These are phyloP conservation scores for Rhagoletis zephyria DNA, from an alignment of 1,140 invertebrate species.

Conservation along the genomic window DNA sequence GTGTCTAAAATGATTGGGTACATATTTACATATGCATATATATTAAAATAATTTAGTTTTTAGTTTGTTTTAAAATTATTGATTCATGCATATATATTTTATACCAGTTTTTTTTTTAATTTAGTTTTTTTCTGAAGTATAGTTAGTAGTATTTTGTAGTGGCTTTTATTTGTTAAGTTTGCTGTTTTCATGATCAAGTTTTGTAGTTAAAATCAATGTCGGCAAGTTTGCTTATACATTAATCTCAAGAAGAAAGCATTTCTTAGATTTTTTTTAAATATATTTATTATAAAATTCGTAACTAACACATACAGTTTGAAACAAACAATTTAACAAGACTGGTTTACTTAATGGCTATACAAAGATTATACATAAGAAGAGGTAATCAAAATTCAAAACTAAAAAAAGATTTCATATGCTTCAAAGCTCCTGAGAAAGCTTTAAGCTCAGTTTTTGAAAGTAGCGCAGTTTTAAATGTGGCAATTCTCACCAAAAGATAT, in stretches of 20 bases:
- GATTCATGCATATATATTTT: too few relatives aligned
- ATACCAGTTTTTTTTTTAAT: not conserved
- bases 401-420: not conserved
- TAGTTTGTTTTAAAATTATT: too few relatives aligned
- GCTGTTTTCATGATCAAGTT: not conserved
- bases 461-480: too few relatives aligned
- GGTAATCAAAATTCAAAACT: not conserved
- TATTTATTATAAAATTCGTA: not conserved
- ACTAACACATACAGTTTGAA: not conserved
- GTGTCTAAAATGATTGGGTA: too few relatives aligned
- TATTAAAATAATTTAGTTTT: too few relatives aligned
- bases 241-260: not conserved
- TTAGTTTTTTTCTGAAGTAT: conserved; percentile 3
- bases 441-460: not conserved
- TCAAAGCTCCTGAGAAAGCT: conserved; percentile 7
- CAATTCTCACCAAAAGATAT: too few relatives aligned
- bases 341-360: not conserved
- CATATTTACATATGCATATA: too few relatives aligned
- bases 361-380: not conserved
- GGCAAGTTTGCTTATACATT: not conserved
- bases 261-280: not conserved
- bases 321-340: not conserved
- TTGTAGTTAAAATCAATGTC: conserved; percentile 28
- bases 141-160: not conserved
- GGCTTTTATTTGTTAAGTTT: conserved; percentile 7